Conservation (phyloP, 1,140 invertebrate species). For the Musca domestica region DNA sequence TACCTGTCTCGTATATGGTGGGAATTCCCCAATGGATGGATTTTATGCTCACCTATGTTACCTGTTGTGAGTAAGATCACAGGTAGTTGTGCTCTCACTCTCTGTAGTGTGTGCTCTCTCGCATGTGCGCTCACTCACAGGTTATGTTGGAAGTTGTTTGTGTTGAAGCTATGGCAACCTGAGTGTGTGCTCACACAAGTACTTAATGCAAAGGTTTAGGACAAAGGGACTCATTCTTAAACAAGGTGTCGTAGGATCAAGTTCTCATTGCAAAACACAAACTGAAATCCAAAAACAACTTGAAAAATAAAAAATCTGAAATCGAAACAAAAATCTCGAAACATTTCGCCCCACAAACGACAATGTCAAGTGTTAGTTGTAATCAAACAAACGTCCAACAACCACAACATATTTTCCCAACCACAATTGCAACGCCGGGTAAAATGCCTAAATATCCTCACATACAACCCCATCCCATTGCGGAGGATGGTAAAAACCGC, state of each 20-base stretch:
- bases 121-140: not conserved
- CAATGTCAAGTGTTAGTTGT: constrained; percentile 8
- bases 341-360: not conserved
- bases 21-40: too few species aligned
- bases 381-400: constrained; percentile 6
- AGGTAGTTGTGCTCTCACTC: constrained; percentile 8
- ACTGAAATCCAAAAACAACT: constrained; percentile 1
- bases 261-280: constrained; percentile 19
- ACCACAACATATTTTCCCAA: constrained; percentile 3
- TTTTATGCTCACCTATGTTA: not conserved
- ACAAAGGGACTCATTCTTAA: constrained; percentile 36
- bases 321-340: not conserved
- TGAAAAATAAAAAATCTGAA: not conserved
- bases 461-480: constrained; percentile 27
- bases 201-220: constrained; percentile 36
- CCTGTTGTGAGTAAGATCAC: constrained; percentile 13
- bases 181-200: constrained; percentile 20
- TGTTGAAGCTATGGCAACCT: constrained; percentile 21
- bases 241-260: constrained; percentile 30
- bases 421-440: not conserved
- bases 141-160: not conserved
- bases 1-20: not conserved
- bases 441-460: constrained; percentile 27
- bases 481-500: constrained; percentile 28
- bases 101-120: not conserved